Evolutionary conservation across 2,888 invertebrate species (phyloP).

Genomic region (Sussaba pulchella): DNA sequence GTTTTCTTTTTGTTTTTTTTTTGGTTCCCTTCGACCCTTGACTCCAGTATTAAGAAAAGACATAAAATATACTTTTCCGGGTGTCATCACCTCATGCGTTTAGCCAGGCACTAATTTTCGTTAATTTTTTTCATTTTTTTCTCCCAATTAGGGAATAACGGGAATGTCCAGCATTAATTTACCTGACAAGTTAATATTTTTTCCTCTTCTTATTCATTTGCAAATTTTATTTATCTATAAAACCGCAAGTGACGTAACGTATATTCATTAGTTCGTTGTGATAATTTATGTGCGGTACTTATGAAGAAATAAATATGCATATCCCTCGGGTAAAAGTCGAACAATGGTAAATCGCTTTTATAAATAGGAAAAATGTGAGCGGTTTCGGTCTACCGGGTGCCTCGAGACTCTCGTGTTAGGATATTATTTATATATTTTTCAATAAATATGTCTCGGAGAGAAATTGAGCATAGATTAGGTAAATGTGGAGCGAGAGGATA

Average conservation of each 20-base stretch:
- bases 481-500: constrained; percentile 40
- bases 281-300: constrained; percentile 49
- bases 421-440: too few relatives aligned
- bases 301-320: constrained; percentile 51
- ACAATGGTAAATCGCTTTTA: constrained; percentile 23
- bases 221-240: background rate
- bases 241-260: background rate
- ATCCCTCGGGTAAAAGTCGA: constrained; percentile 47
- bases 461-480: constrained; percentile 32
- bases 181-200: constrained; percentile 3
- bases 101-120: constrained; percentile 42
- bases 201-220: background rate
- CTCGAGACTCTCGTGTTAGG: constrained; percentile 30
- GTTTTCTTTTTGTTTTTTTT: constrained; percentile 54
- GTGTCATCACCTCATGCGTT: constrained; percentile 15
- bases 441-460: constrained; percentile 55
- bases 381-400: constrained; percentile 34
- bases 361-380: constrained; percentile 70
- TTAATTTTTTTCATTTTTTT: constrained; percentile 29
- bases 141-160: background rate
- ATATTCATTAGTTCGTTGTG: background rate
- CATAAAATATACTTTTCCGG: constrained; percentile 38
- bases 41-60: constrained; percentile 18
- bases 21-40: constrained; percentile 64
- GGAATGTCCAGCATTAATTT: constrained; percentile 17